A percentile compares a stretch with the other conserved stretches of the same genome.
Conservation (phyloP, 2,888 invertebrate species). For the Allygus modestus region DNA sequence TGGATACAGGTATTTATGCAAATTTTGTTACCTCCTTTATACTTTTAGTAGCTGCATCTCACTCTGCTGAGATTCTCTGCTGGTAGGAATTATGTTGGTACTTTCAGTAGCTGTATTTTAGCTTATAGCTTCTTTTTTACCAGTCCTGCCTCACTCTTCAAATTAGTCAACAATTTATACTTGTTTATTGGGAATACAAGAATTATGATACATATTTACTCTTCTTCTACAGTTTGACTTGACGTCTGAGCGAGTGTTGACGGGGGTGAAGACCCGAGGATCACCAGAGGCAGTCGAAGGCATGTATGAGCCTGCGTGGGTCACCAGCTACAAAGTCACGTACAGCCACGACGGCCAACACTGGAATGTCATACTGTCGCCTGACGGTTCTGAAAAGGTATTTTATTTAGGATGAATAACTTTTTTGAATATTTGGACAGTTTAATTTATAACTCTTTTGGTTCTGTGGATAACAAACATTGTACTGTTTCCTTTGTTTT, state of each 20-base stretch:
- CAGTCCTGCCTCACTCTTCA: no score
- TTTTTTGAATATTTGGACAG: not conserved
- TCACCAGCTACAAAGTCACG: constrained; percentile 84
- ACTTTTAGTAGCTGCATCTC: no score
- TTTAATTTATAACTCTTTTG: not conserved
- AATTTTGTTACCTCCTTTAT: not conserved
- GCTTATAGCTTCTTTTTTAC: no score
- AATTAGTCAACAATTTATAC: no score
- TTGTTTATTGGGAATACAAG: no score
- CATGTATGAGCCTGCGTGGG: constrained; percentile 78
- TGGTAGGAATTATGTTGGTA: no score
- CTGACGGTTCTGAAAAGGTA: constrained; percentile 76
- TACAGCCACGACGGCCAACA: constrained; percentile 84
- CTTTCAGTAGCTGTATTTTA: no score
- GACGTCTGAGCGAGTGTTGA: constrained; percentile 84
- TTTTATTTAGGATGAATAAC: no score
- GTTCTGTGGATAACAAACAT: no score
- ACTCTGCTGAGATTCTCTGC: no score
- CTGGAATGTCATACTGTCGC: constrained; percentile 84
- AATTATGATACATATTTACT: no score
- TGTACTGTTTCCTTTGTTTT: no score
- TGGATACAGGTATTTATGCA: constrained; percentile 83
- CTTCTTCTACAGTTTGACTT: constrained; percentile 89
- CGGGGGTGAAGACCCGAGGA: constrained; percentile 85
- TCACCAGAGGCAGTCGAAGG: not conserved